Conservation (phyloP, 1,140 invertebrate genomes). For the Trichogramma pretiosum region DNA sequence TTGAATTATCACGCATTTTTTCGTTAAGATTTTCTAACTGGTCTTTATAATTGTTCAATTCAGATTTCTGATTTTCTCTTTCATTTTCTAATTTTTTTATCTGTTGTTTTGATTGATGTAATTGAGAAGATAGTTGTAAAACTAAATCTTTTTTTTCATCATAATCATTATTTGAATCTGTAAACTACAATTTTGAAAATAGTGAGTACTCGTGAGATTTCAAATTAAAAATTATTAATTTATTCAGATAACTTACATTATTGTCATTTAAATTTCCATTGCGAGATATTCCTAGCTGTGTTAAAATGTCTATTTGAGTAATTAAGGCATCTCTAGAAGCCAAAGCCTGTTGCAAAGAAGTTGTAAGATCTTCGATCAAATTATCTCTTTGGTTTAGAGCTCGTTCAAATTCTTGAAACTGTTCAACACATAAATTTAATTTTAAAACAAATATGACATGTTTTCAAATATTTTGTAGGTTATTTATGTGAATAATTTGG, state of each 20-base stretch:
- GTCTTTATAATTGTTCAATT: conserved; percentile 31
- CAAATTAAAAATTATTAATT: too few species aligned
- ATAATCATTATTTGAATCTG: too few species aligned
- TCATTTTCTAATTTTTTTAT: conserved; percentile 29
- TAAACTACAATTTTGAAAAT: too few species aligned
- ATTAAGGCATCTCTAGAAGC: conserved; percentile 31
- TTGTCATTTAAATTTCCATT: conserved; percentile 11
- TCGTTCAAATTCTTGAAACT: conserved; percentile 37
- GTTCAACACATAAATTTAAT: not conserved
- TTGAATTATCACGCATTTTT: conserved; percentile 22
- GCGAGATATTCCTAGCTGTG: too few species aligned
- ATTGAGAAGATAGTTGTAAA: conserved; percentile 23
- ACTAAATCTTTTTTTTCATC: conserved; percentile 23
- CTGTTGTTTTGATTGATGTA: conserved; percentile 24
- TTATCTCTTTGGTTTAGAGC: conserved; percentile 36
- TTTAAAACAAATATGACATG: too few species aligned
- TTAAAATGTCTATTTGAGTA: conserved; percentile 27
- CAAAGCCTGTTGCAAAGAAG: conserved; percentile 35
- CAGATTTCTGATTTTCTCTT: conserved; percentile 26
- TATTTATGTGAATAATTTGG: too few species aligned
- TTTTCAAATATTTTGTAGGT: too few species aligned
- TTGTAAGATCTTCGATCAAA: conserved; percentile 37
- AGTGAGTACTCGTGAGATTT: too few species aligned
- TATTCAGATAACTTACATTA: too few species aligned
- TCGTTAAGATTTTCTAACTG: conserved; percentile 33